Evolutionary conservation across 2,888 invertebrate genomes (phyloP).

Genomic region (Macrosoma leucophasiata): DNA sequence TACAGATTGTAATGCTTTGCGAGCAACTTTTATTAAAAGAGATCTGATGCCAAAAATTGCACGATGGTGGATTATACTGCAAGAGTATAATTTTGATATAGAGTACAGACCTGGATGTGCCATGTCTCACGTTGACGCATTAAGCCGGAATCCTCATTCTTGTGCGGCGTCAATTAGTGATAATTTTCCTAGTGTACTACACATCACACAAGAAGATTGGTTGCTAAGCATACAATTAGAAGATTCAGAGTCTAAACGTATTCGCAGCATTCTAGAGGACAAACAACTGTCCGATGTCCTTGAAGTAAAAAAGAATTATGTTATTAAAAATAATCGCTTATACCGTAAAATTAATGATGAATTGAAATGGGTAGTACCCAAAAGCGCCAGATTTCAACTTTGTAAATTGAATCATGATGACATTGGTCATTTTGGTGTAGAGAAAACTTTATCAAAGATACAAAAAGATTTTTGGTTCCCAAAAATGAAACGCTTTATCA

Average conservation of each 20-base stretch:
- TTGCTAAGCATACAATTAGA: too few species aligned
- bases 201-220: too few species aligned
- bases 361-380: slow-evolving; percentile 4
- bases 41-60: slow-evolving; percentile 29
- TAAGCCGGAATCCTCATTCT: slow-evolving; percentile 27
- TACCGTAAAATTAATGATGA: too few species aligned
- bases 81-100: slow-evolving; percentile 28
- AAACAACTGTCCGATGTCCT: too few species aligned
- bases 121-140: slow-evolving; percentile 36
- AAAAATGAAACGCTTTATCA: too few species aligned
- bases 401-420: slow-evolving; percentile 6
- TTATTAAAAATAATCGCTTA: too few species aligned
- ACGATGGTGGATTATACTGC: slow-evolving; percentile 32
- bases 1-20: slow-evolving; percentile 34
- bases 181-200: too few species aligned
- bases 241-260: too few species aligned
- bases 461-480: slow-evolving; percentile 18
- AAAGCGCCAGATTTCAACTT: slow-evolving; percentile 2
- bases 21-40: slow-evolving; percentile 31
- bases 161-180: too few species aligned
- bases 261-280: too few species aligned
- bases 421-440: slow-evolving; percentile 16
- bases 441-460: slow-evolving; percentile 17
- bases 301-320: too few species aligned
- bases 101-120: slow-evolving; percentile 24